These are phyloP conservation scores for Recurvirostra avosetta DNA, from an alignment of 2,113 vertebrate species.

Conservation along the genomic window DNA sequence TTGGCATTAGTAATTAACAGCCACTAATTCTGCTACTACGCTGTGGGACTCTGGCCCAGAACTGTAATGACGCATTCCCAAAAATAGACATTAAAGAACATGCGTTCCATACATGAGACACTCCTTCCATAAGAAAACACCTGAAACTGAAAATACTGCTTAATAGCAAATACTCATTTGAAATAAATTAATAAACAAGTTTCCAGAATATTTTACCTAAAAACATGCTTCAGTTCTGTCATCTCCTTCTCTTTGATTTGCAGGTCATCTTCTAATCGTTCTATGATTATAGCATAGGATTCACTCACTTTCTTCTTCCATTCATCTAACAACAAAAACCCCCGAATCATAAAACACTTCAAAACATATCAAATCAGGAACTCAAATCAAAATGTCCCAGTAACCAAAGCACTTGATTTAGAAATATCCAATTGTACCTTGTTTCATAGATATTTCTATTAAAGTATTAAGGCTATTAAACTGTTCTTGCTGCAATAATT, in stretches of 20 bases:
- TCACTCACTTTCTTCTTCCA: slow-evolving; percentile 98
- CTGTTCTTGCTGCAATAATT: neutral
- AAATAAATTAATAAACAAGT: neutral
- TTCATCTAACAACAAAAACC: slow-evolving; percentile 79
- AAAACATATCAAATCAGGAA: neutral
- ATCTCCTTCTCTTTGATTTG: slow-evolving; percentile 85
- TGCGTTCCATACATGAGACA: neutral
- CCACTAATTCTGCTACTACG: neutral
- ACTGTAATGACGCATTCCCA: neutral
- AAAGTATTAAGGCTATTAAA: slow-evolving; percentile 14
- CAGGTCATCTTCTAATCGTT: slow-evolving; percentile 87
- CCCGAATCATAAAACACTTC: neutral
- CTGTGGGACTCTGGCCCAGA: neutral
- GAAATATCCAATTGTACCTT: neutral
- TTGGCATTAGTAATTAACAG: neutral
- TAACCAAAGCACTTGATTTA: neutral
- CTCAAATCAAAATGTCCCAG: neutral
- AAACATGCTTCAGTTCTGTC: slow-evolving; percentile 82
- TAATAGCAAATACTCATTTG: neutral
- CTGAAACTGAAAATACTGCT: neutral
- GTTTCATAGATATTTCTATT: neutral
- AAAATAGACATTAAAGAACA: neutral
- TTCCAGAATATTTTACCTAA: slow-evolving; percentile 75
- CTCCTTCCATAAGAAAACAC: neutral
- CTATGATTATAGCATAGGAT: slow-evolving; percentile 85